Conservation (phyloP, 2,888 invertebrate genomes). For the Morpho achilles region DNA sequence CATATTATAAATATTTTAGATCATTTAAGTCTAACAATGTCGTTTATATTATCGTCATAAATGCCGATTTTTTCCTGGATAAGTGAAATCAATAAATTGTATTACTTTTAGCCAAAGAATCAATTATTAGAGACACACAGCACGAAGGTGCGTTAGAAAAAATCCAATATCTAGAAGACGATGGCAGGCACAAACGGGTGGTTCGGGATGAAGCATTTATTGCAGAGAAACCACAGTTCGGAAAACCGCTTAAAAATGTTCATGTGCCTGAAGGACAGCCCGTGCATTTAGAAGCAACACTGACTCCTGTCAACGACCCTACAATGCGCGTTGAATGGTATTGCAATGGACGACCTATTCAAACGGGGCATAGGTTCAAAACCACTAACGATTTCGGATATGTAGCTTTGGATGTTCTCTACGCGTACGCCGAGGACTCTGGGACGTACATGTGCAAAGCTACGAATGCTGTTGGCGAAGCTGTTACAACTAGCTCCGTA, state of each 20-base stretch:
- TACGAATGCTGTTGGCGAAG: constrained; percentile 96
- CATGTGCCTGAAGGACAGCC: constrained; percentile 91
- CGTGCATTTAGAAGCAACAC: constrained; percentile 95
- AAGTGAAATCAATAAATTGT: not conserved
- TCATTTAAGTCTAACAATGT: too few species aligned
- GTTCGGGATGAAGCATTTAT: constrained; percentile 86
- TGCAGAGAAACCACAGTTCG: constrained; percentile 93
- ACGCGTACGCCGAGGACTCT: constrained; percentile 97
- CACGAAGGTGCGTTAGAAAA: constrained; percentile 95
- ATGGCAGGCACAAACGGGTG: constrained; percentile 85
- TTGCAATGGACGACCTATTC: constrained; percentile 95
- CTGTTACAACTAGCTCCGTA: constrained; percentile 94
- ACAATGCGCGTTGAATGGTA: constrained; percentile 99
- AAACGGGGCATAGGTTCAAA: constrained; percentile 96
- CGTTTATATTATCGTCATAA: too few species aligned
- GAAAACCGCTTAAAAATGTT: constrained; percentile 91
- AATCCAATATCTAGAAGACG: constrained; percentile 94
- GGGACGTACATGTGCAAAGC: constrained; percentile 98
- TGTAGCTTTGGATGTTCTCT: constrained; percentile 96
- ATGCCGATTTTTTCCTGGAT: not conserved
- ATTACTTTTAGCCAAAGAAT: constrained; percentile 83
- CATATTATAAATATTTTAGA: too few species aligned
- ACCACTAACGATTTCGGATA: constrained; percentile 98
- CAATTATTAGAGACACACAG: constrained; percentile 93
- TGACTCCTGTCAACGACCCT: constrained; percentile 98